Base-by-base conservation (phyloP, 2,888 invertebrate genomes). In the Drosophila parthenogenetica region DNA sequence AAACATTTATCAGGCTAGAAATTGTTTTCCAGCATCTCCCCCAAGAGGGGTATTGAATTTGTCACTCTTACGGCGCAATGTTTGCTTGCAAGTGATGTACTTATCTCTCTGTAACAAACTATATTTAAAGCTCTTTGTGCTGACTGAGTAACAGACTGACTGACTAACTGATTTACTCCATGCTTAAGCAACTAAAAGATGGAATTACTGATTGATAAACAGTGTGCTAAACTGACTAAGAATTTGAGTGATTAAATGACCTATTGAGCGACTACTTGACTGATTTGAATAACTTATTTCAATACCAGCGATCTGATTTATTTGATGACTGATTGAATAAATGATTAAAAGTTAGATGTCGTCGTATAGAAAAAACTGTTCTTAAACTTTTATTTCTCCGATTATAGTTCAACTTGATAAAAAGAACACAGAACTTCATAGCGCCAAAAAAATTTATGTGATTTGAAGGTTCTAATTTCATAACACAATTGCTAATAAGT, bases 1-100 rank as follows among this genome's bases (percentile, higher is more conserved):
- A 29, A 29, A 8, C 7, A 54, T 19, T 63, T 68, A 74, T 74
- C 66, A 60, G 35, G 43, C 14, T 29, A 22, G 35, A 53, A 55
- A 48, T 54, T 2, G 19, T 4, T 16, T 37, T 29, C 39, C 17
- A 39, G 37, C 39, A 19, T 14, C 14, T 17, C 13, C 22, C 7
- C 22, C 7, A 37, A 16, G 29, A 25, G 54, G 39, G 57, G 19
- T 57, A 29, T 40, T 42, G 17, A 54, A 61, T 58, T 66, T 62
- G 35, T 59, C 43, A 29, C 40, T 60, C 35, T 53, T 69, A 50
- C 37, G 42, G 32, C 53, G 42, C 54, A 40, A 32, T 42, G 43
- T 65, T 60, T 49, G 40, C 53, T 17, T 32, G 17, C 1, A 7
- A 13, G 35, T 49, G 48, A 62, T 69, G 46, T 17, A 22, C 64